These are phyloP conservation scores for Siphonodentalium dalli DNA, from an alignment of 2,888 invertebrate species.

Conservation along the genomic window DNA sequence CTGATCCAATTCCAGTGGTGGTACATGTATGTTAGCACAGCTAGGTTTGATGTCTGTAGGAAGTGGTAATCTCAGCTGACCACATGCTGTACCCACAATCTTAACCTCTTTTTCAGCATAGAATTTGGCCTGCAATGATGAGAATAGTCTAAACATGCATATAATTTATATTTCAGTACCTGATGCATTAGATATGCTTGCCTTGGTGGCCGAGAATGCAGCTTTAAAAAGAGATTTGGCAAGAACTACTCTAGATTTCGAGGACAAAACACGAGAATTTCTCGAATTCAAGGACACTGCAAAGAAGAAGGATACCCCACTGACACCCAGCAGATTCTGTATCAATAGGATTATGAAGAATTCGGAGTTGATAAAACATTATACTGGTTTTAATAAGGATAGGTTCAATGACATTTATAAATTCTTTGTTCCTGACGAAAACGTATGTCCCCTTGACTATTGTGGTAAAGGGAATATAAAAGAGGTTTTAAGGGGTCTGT, in stretches of 20 bases:
- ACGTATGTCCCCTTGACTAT: background rate
- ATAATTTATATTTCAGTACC: conserved; percentile 15
- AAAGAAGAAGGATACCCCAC: conserved; percentile 1
- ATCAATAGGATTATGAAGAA: conserved; percentile 1
- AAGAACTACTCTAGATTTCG: background rate
- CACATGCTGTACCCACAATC: too few species aligned
- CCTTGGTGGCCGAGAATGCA: conserved; percentile 10
- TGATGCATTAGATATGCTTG: conserved; percentile 12
- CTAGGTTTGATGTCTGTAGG: too few species aligned
- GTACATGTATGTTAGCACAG: too few species aligned
- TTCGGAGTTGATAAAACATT: conserved; percentile 10
- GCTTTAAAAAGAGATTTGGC: background rate
- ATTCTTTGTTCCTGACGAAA: conserved; percentile 16
- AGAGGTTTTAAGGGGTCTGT: too few species aligned
- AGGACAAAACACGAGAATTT: background rate
- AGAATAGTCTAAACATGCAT: background rate
- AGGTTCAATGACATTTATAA: conserved; percentile 18
- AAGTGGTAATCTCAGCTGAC: too few species aligned
- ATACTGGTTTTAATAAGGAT: conserved; percentile 12
- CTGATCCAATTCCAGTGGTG: background rate
- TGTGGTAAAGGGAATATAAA: conserved; percentile 6
- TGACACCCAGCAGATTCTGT: conserved; percentile 2
- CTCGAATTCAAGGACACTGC: background rate
- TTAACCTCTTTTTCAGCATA: too few species aligned
- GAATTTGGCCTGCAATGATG: background rate